Evolutionary conservation across 2,797 vertebrate species (phyloP), one percentile per base, ranked within the genome.

Genomic region (Malacoraja senta): DNA sequence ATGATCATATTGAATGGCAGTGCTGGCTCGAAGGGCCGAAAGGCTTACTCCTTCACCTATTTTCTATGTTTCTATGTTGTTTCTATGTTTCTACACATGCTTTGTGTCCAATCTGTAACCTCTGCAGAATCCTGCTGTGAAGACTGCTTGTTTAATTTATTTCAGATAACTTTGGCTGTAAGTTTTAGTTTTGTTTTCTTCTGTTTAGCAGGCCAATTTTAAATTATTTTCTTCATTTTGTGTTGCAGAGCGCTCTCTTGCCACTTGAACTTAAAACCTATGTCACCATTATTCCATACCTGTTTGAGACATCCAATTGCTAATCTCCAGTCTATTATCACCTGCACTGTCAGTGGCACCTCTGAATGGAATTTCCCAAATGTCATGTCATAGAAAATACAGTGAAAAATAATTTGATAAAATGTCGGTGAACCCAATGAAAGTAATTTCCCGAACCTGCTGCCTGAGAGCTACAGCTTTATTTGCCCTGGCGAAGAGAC

Each of bases 351-450:
- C 13, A 61, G 53, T 63, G 81, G 24, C 53, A 12, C 53, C 63
- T 86, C 58, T n/a, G 83, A 86, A 86, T 86, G 58, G 53, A 61
- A 61, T 13, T 58, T 86, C 53, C n/a, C 10, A 86, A 86, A 86
- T 86, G 24, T 17, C 3, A 17, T 86, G 24, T 7, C 26, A 13
- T 53, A 53, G 53, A 84, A 84, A 84, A 58, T 61, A 53, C 29
- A 17, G 3, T 61, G 83, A 63, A 86, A 86, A 83, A 71, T 53
- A 71, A n/a, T 29, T 86, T 15, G 58, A 61, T n/a, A 86, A 63
- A 86, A 63, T n/a, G 10, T 32, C 63, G n/a, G n/a, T 86, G 29
- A 86, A 63, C 61, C 29, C 9, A 84, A 84, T 84, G 53, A 84
- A 84, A 58, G 2, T 32, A 32, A 86, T 65, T 32, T 86, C 63